These are phyloP conservation scores for Drosophila pseudotakahashii DNA, from an alignment of 2,888 invertebrate genomes.

Conservation along the genomic window DNA sequence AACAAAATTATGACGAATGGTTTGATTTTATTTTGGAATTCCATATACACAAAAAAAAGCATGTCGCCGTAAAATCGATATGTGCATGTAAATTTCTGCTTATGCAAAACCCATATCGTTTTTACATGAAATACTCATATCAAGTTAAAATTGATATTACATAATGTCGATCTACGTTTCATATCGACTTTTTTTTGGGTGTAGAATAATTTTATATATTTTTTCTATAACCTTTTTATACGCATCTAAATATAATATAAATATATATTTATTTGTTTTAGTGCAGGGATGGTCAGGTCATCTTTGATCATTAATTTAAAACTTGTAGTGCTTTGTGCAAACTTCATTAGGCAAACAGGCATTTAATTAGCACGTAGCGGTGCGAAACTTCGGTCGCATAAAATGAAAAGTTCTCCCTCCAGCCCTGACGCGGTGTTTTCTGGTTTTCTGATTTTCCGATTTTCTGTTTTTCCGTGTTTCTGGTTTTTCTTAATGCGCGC, in stretches of 20 bases:
- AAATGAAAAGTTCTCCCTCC: slow-evolving; percentile 61
- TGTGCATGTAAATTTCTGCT: too few relatives aligned
- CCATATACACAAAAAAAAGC: too few relatives aligned
- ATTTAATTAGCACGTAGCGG: slow-evolving; percentile 77
- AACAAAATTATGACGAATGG: too few relatives aligned
- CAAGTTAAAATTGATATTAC: too few relatives aligned
- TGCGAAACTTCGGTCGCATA: slow-evolving; percentile 64
- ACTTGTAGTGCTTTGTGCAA: slow-evolving; percentile 55
- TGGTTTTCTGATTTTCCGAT: slow-evolving; percentile 23
- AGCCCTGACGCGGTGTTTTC: slow-evolving; percentile 15
- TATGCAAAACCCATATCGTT: too few relatives aligned
- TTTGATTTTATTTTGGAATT: not conserved
- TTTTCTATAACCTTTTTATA: too few relatives aligned
- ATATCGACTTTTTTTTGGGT: too few relatives aligned
- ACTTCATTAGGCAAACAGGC: slow-evolving; percentile 77
- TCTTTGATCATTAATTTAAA: slow-evolving; percentile 71
- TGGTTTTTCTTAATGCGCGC: slow-evolving; percentile 54
- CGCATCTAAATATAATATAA: too few relatives aligned
- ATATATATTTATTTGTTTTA: too few relatives aligned
- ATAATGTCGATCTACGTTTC: too few relatives aligned
- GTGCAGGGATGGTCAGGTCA: slow-evolving; percentile 32
- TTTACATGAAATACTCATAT: too few relatives aligned
- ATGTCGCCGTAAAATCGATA: too few relatives aligned
- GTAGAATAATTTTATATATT: not conserved
- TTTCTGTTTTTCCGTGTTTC: slow-evolving; percentile 15